A percentile compares a stretch with the other conserved stretches of the same genome.
Conservation (phyloP, 2,797 vertebrate genomes). For the Galago senegalensis region DNA sequence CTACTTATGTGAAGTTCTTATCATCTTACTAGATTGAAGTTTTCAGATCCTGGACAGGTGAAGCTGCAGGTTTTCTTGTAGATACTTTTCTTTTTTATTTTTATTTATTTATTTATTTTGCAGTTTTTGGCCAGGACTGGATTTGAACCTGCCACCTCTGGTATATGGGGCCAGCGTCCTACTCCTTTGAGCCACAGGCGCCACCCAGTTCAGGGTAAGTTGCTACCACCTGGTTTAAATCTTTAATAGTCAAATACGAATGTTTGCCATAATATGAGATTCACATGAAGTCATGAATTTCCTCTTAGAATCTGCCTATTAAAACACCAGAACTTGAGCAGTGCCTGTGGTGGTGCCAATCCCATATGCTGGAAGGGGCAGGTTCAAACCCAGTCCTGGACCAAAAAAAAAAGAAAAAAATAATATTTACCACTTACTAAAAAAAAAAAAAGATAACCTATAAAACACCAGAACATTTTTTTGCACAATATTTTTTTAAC, state of each 20-base stretch:
- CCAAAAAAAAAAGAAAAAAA: no score
- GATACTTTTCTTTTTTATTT: neutral
- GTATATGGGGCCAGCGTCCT: no score
- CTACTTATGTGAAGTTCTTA: neutral
- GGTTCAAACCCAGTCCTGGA: no score
- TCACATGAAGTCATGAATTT: neutral
- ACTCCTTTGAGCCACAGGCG: no score
- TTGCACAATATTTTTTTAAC: neutral
- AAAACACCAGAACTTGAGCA: neutral
- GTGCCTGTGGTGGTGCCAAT: no score
- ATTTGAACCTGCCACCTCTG: no score
- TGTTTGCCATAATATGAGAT: neutral
- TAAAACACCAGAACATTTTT: neutral
- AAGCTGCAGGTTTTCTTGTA: neutral
- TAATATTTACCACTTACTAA: no score
- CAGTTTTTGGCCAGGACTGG: no score
- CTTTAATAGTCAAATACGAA: neutral
- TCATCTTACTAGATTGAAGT: neutral
- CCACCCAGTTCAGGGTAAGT: neutral
- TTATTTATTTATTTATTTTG: no score
- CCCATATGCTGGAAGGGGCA: no score
- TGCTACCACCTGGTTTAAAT: neutral
- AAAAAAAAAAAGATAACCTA: no score
- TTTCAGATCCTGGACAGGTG: neutral
- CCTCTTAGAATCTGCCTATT: neutral